Base-by-base conservation (phyloP, 2,797 vertebrate genomes). In the Girardinus metallicus region DNA sequence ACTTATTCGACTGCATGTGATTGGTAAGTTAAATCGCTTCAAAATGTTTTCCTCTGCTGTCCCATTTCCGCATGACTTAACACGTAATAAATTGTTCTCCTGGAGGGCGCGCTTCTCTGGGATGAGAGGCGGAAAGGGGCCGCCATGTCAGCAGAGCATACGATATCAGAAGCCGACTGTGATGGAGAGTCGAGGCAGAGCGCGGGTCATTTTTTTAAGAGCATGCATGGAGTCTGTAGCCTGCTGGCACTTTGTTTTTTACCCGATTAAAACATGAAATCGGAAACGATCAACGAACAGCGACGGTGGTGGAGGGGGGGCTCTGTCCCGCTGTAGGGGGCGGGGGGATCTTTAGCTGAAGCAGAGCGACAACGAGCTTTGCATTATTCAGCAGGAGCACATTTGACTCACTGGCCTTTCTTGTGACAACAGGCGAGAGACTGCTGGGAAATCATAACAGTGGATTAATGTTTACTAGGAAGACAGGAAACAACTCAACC, bases 121-220 rank as follows among this genome's bases (percentile, higher is more conserved):
- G 73, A 41, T n/a, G 76, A 39, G 75, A 73, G 80, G 75, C 79
- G 78, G 82, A 81, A 80, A 80, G 76, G 87, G 87, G 89, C 81
- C 93, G 94, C 92, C 80, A 66, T 83, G 87, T 95, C 93, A 94
- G 91, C 92, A 93, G 78, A 90, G 84, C 88, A 80, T 85, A 88
- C 68, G 57, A 31, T 68, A 83, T 88, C 86, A 82, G 43, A 79
- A 77, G 57, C 72, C 36, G 80, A 76, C 85, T 73, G 79, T 79
- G 89, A 90, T 73, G 85, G 87, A 91, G 82, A 80, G 83, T 80
- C 79, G 31, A 64, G 75, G 80, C 83, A 76, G 55, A 29, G n/a
- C 55, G 13, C 29, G 53, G 10, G 29, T 13, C 57, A 16, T n/a
- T 62, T 62, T 57, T 21, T 36, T 31, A 29, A 62, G 15, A n/a